Base-by-base conservation (phyloP, 2,113 vertebrate genomes). In the Toxotes chatareus region DNA sequence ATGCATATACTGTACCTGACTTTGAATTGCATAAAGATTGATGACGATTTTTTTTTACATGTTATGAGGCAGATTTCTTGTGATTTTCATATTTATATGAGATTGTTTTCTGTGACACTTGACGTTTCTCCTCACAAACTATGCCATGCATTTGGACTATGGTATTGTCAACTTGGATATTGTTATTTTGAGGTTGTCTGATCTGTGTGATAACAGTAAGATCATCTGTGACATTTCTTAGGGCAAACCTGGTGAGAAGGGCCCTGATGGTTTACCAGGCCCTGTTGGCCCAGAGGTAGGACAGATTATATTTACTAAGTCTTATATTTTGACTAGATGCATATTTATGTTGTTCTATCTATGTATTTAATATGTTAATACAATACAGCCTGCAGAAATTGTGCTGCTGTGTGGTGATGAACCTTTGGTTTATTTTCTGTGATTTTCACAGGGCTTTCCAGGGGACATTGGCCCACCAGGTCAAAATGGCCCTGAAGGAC, bases 401-500 rank as follows among this genome's bases (percentile, higher is more conserved):
- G 7, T 66, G 13, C 14, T n/a, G 4, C n/a, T 36, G 4, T 69
- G n/a, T 57, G 13, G 1, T 70, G 65, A 56, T 36, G 17, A 49
- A 65, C 19, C 14, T 32, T 1, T 11, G 27, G 13, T 55, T 82
- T 0, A 49, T 32, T 72, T 65, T 27, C 27, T 27, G 27, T 27
- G 27, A 27, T 27, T 27, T 10, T 40, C 16, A 14, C 73, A 99
- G 98, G 98, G 98, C 53, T 99, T 97, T 90, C 98, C 98, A 7
- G 98, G 98, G 64, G 97, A 98, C 90, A 97, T 99, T 46, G 98
- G 98, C 61, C 95, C 94, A 61, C 98, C 98, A 17, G 98, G 98
- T 93, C 94, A 96, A 85, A 99, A 99, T 0, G 97, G 98, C 73
- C 97, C 95, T 0, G 96, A 98, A 94, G 98, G 98, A 46, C 90